Evolutionary conservation across 2,113 vertebrate genomes (phyloP).

Genomic region (Cichladusa arquata): DNA sequence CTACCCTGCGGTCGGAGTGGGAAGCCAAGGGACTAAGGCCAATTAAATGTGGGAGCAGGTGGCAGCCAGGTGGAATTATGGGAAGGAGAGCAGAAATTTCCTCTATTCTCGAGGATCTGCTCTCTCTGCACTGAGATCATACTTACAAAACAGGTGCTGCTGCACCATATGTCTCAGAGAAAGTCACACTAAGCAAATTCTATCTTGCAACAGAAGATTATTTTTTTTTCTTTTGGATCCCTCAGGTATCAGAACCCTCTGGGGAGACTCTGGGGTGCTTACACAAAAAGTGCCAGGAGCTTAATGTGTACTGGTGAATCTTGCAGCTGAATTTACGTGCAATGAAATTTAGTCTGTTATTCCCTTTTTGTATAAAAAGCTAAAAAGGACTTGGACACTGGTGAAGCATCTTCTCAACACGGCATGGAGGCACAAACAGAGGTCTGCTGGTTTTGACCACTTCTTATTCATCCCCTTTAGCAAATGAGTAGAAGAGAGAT

Average conservation of each 20-base stretch:
- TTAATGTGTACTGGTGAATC: background rate
- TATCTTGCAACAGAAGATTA: background rate
- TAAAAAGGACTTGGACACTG: background rate
- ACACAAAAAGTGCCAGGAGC: background rate
- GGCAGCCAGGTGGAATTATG: conserved; percentile 78
- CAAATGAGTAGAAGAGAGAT: background rate
- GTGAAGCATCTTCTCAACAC: background rate
- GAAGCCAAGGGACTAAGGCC: conserved; percentile 62
- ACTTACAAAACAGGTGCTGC: conserved; percentile 71
- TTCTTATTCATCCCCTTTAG: background rate
- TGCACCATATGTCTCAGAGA: conserved; percentile 61
- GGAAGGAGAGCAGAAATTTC: conserved; percentile 65
- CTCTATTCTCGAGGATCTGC: conserved; percentile 60
- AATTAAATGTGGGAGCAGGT: conserved; percentile 84
- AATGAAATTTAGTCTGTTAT: background rate
- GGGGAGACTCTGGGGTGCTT: background rate
- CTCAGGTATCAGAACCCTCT: conserved; percentile 1
- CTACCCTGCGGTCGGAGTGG: conserved; percentile 28
- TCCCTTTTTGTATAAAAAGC: background rate
- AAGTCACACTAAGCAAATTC: conserved; percentile 42
- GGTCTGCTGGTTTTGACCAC: background rate
- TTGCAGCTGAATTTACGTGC: rapidly evolving
- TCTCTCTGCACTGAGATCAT: conserved; percentile 58
- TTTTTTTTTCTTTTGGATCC: background rate
- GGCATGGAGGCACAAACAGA: rapidly evolving